A percentile compares a stretch with the other conserved stretches of the same genome.
phyloP scores from a whole-genome alignment of 2,888 invertebrate species.

The Panopea generosa region DNA sequence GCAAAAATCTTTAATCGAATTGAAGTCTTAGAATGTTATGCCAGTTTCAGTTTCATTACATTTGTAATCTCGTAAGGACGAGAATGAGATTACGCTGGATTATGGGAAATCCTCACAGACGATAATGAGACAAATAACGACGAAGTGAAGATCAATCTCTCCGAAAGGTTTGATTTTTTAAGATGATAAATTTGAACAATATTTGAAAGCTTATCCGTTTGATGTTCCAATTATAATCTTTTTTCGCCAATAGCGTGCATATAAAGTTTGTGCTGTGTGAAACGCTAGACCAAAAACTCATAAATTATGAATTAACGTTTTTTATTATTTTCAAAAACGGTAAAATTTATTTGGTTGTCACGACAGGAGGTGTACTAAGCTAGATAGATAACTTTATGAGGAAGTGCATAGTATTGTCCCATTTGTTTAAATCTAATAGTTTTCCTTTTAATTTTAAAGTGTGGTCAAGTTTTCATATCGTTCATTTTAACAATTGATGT shows the following conservation, averaged over 20 bases:
- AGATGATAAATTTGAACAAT: conserved; percentile 17
- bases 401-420: too few relatives aligned
- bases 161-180: conserved; percentile 26
- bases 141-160: conserved; percentile 47
- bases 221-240: conserved; percentile 1
- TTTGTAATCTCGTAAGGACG: conserved; percentile 61
- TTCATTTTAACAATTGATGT: too few relatives aligned
- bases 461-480: too few relatives aligned
- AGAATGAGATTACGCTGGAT: conserved; percentile 55
- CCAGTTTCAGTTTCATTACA: conserved; percentile 55
- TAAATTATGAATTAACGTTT: too few relatives aligned
- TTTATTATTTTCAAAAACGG: too few relatives aligned
- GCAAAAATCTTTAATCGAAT: conserved; percentile 32
- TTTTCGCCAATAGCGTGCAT: conserved; percentile 1
- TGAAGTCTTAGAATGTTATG: conserved; percentile 38
- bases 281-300: too few relatives aligned
- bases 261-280: too few relatives aligned
- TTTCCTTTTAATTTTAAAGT: too few relatives aligned
- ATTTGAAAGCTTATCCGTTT: conserved; percentile 11
- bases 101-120: conserved; percentile 53
- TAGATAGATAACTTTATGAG: too few relatives aligned
- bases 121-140: conserved; percentile 60
- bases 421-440: too few relatives aligned
- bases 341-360: too few relatives aligned
- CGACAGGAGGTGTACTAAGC: too few relatives aligned